Evolutionary conservation across 2,888 invertebrate species (phyloP), one percentile per base, ranked within the genome.

Genomic region (Aphodius sticticus): DNA sequence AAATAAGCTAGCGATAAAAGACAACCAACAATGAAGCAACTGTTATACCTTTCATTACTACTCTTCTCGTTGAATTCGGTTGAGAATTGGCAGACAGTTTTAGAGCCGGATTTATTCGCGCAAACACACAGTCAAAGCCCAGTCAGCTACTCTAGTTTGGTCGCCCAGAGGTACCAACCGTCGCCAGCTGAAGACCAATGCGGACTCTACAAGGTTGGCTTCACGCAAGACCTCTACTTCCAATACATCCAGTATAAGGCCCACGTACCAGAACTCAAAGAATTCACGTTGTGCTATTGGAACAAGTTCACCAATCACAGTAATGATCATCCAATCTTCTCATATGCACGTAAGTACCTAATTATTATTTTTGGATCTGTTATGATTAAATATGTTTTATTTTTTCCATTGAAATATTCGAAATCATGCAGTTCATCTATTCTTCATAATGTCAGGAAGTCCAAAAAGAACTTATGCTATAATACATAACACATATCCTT

Each of bases 201-300:
- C 84, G 88, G 90, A 53, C 86, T 92, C 7, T 91, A 92, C 86
- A 92, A 92, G 86, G 90, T 92, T 70, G 88, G 90, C n/a, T 91
- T 92, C 88, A 89, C 87, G n/a, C 92, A 92, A 84, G 92, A 92
- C 82, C 86, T 92, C 9, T 93, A 85, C 86, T 93, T 92, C 83
- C 94, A 95, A 89, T 95, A 95, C 85, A 91, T 96, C 79, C 93
- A 94, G 84, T 96, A 95, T 87, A 94, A 94, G 81, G 92, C 92
- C 69, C 89, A 92, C 37, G 85, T 96, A 69, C 95, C 95, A 0
- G 94, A 95, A 86, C 86, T 96, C 84, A 95, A 95, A 84, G 96
- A 96, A 87, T 96, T 96, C 87, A 96, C 96, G 0, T 90, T 96
- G 9, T 96, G 96, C 87, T 92, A 93, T 89, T 96, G 96, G 96